Evolutionary conservation across 1,140 invertebrate species (phyloP).

Genomic region (Zaprionus gabonicus): DNA sequence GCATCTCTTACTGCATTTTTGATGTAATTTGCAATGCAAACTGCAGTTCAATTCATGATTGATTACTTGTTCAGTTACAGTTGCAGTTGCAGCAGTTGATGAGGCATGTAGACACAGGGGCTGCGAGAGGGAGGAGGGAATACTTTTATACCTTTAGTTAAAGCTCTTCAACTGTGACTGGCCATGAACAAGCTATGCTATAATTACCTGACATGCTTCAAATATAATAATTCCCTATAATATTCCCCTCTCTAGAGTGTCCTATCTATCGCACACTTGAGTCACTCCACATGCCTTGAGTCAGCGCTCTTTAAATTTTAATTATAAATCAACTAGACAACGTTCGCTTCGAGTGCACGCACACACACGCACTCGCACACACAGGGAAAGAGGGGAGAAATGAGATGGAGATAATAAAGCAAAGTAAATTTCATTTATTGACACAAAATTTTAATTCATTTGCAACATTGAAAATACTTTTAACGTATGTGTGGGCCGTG

Average conservation of each 20-base stretch:
- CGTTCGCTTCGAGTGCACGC: constrained; percentile 15
- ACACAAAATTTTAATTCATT: constrained; percentile 76
- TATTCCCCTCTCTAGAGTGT: not conserved
- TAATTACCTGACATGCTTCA: not conserved
- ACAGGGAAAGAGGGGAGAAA: constrained; percentile 22
- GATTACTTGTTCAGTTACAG: constrained; percentile 1
- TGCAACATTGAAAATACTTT: constrained; percentile 66
- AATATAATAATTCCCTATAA: not conserved
- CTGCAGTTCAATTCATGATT: constrained; percentile 38
- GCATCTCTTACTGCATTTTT: constrained; percentile 35
- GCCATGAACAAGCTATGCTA: not conserved
- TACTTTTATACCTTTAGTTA: not conserved
- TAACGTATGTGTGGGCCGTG: constrained; percentile 47
- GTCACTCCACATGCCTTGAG: not conserved
- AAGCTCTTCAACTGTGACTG: too few relatives aligned
- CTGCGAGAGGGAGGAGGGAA: not conserved
- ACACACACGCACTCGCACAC: not conserved
- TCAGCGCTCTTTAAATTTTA: constrained; percentile 38
- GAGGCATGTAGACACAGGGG: not conserved
- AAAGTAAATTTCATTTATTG: constrained; percentile 71
- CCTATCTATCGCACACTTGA: constrained; percentile 2
- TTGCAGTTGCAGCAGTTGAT: constrained; percentile 23
- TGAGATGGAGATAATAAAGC: constrained; percentile 62
- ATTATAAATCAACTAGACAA: constrained; percentile 58
- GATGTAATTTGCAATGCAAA: constrained; percentile 57